Evolutionary conservation across 2,797 vertebrate species (phyloP), one percentile per base, ranked within the genome.

Genomic region (Smutsia temminckii): DNA sequence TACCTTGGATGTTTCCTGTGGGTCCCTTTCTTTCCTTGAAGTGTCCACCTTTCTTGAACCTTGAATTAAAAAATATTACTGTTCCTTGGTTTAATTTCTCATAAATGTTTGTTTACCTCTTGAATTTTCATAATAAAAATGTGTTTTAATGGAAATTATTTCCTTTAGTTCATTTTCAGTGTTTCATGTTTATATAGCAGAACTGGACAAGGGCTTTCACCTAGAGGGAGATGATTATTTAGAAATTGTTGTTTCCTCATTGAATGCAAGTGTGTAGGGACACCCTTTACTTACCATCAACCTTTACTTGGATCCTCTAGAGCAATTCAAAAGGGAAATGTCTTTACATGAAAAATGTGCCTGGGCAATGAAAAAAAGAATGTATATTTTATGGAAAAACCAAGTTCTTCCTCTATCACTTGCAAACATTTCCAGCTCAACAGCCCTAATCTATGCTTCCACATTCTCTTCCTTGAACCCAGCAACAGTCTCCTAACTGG

Each of bases 51-150:
- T 91, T 80, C 20, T 51, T 74, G 34, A 14, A 81, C 32, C 3
- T 53, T 63, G 7, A 55, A 93, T 83, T 93, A 40, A 85, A 85
- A 95, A 9, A 11, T 86, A 91, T 59, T 40, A 12, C 25, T 91
- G 64, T 5, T 40, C 64, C 93, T 95, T 46, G 10, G 63, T 61
- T 8, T 81, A 46, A 57, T 63, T 97, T 84, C 37, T 64, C 72
- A 91, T 59, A 84, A 92, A 61, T 75, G 3, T 71, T 85, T 72
- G n/a, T 84, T 96, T 63, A 94, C 32, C 3, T 17, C 32, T 91
- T 21, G 2, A 14, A 68, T 93, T 93, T 96, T 94, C 16, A 46
- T 72, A 91, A 85, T 89, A 71, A 85, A 95, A 75, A 69, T 10
- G 3, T 87, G 18, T 94, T 93, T 94, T 34, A n/a, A 0, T 77